Evolutionary conservation across 1,140 invertebrate genomes (phyloP), one percentile per base, ranked within the genome.

Genomic region (Trachymyrmex cornetzi): DNA sequence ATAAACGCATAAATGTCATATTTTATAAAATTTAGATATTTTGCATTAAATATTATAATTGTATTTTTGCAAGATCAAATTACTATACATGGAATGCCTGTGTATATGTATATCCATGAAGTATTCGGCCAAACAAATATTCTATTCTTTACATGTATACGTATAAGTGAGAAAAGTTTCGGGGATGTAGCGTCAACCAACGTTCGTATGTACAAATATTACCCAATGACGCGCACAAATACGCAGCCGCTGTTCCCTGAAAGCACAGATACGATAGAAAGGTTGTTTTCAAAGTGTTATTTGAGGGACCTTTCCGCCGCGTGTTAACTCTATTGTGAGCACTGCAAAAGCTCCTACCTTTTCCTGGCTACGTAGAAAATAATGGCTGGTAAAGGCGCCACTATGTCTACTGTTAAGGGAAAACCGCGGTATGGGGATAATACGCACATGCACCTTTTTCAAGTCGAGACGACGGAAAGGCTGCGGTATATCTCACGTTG

Each of bases 331-430:
- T 84, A 84, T 84, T 84, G 80, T 74, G 69, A 84, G 57, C 63
- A 16, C 50, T 63, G 69, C 48, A 67, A 30, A 38, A 44, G 50
- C n/a, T 19, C 74, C 48, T 34, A 19, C 53, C 55, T 79, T 88
- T 86, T 34, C 59, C 69, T n/a, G 63, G 55, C 44, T 84, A 81
- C 55, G 38, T 64, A 53, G 64, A 61, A 80, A 72, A 79, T 85
- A 84, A 89, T 89, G 67, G 72, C 53, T 53, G 57, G 50, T 59
- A 85, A 77, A 79, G 74, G 74, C 74, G 87, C 67, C 87, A 61
- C 57, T 38, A 16, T 50, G 72, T 88, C 74, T 74, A 79, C 87
- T 67, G 80, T 85, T 71, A 80, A 64, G 24, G 63, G 63, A 74
- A 27, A 74, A 38, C 55, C 85, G 22, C 38, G 30, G 50, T 48